Base-by-base conservation (phyloP, 1,140 invertebrate species). In the Cydia pomonella region DNA sequence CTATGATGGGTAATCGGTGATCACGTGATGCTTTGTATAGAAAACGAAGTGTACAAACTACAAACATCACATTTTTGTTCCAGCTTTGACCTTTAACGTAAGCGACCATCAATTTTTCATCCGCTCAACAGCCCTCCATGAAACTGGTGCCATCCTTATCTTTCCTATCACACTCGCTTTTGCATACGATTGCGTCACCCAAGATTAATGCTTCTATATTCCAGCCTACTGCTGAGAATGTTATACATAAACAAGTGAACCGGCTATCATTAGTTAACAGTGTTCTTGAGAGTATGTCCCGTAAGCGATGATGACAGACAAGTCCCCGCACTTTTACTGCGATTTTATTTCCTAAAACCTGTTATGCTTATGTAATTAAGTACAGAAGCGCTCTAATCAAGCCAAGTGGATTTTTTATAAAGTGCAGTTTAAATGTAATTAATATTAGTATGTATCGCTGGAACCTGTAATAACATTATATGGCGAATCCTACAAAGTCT, bases 301-400 rank as follows among this genome's bases (percentile, higher is more conserved):
- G 53, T 53, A 53, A 59, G 7, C 29, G 16, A 33, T 33, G 64
- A 69, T 69, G 64, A 41, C 64, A 38, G 64, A 69, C 64, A 69
- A 33, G 64, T 69, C 27, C 63, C 64, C 29, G 64, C 64, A 33
- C 64, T 69, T 69, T 69, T 33, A 29, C 29, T 29, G 27, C 27
- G 64, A 69, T 69, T 69, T 69, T 69, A 69, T 69, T 69, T 69
- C 64, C n/a, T 69, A 18, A 33, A 69, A 69, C 64, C 64, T n/a
- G 64, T 69, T 69, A 69, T 69, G 64, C 64, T 69, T 69, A 69
- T 69, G 64, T 69, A 69, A 69, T 69, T 69, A 69, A 69, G 64
- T 69, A 69, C 64, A 33, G 53, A 59, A 59, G 64, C 64, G 29
- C 64, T 69, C 64, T 69, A 69, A 69, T 69, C 64, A 69, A 69